Conservation (phyloP, 1,140 invertebrate genomes). For the Aplysia californica region DNA sequence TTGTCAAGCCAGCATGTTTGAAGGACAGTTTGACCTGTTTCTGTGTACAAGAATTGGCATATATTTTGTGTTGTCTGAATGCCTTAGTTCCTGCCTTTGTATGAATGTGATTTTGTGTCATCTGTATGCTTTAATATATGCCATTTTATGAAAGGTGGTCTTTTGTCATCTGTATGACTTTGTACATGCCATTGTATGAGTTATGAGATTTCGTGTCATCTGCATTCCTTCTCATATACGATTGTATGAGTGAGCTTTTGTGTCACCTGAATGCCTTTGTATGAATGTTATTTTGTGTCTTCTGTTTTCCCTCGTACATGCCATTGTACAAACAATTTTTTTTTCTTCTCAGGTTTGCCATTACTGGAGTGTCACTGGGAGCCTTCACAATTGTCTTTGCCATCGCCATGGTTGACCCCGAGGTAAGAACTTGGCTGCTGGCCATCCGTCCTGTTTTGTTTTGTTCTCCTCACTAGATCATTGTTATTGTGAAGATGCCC, state of each 20-base stretch:
- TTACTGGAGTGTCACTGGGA: constrained; percentile 39
- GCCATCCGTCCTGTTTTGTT: neutral
- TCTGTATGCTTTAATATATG: too few species aligned
- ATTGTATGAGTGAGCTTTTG: neutral
- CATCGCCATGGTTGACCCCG: constrained; percentile 55
- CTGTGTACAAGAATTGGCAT: too few species aligned
- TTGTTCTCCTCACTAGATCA: neutral
- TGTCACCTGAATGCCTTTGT: neutral
- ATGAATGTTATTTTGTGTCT: neutral
- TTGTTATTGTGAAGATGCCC: neutral
- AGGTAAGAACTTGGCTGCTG: constrained; percentile 37
- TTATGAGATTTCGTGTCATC: neutral
- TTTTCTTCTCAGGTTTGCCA: constrained; percentile 42
- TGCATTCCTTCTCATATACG: neutral
- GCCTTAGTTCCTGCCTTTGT: too few species aligned
- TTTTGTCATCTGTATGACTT: neutral
- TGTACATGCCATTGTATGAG: neutral
- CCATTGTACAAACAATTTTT: too few species aligned
- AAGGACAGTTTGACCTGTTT: too few species aligned
- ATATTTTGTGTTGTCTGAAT: too few species aligned
- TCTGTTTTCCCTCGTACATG: too few species aligned
- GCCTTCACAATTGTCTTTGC: constrained; percentile 51
- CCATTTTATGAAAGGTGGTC: neutral
- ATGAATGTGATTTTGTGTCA: too few species aligned
- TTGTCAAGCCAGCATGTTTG: too few species aligned